Evolutionary conservation across 2,888 invertebrate species (phyloP), one percentile per base, ranked within the genome.

Genomic region (Acrobasis suavella): DNA sequence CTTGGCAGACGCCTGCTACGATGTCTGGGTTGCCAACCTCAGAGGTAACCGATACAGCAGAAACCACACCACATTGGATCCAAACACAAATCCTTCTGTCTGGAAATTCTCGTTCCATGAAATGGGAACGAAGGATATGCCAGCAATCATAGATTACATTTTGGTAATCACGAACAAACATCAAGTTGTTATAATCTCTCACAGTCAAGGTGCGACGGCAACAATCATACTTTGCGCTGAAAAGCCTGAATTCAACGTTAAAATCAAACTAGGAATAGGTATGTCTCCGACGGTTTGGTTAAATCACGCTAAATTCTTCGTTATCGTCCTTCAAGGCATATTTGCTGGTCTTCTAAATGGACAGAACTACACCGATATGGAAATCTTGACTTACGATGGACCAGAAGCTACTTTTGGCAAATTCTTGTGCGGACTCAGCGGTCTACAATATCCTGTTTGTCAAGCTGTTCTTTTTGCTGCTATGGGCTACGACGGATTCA

Each of bases 1-100:
- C 14, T 75, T 72, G 61, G 66, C 74, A 2, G 72, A 74, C n/a
- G 64, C 64, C 14, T 71, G 75, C 61, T 66, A 66, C 50, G 75
- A 75, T 22, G 71, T 75, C 0, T 75, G 74, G 73, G 64, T 68
- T 5, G 67, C 69, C 3, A 75, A 74, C 62, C 22, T 54, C 8
- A 63, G 75, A 61, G 75, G 70, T 2, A 22, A 14, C 32, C 51
- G 32, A 5, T 51, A 51, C 14, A 51, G 51, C 51, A 51, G 51
- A 22, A 51, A 51, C 8, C 51, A 51, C 22, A 51, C 51, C 22
- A 51, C 51, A 1, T 2, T 51, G 32, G 32, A 51, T 32, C 51
- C 51, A 1, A 22, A 51, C 14, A 51, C 22, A 32, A 14, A 22
- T 22, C 9, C 15, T 7, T 2, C 0, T 12, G 22, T 14, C 22